Conservation (phyloP, 64 coral and sea anemone genomes). For the Trachythela sp. region DNA sequence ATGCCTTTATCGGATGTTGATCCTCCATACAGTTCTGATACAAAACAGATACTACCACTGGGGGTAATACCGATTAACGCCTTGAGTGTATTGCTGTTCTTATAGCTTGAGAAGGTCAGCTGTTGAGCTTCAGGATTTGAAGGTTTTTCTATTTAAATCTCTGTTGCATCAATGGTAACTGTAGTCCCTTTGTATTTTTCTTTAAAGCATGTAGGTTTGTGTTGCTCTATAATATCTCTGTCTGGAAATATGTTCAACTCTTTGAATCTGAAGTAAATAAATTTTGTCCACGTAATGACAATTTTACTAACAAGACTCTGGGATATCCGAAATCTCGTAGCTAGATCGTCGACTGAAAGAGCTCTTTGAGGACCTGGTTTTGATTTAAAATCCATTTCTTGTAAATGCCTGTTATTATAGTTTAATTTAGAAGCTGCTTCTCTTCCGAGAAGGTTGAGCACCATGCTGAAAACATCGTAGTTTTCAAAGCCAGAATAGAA, state of each 20-base stretch:
- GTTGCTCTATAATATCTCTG: no score
- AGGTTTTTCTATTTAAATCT: slow-evolving; percentile 38
- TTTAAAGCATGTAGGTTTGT: slow-evolving; percentile 12
- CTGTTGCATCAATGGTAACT: slow-evolving; percentile 43
- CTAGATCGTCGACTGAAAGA: no score
- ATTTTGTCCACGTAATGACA: no score
- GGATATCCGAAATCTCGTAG: no score
- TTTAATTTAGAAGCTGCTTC: slow-evolving; percentile 42
- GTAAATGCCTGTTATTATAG: slow-evolving; percentile 42
- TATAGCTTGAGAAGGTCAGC: slow-evolving; percentile 49
- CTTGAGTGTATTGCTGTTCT: slow-evolving; percentile 52
- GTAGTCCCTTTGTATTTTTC: slow-evolving; percentile 32
- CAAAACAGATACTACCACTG: slow-evolving; percentile 49
- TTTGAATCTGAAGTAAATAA: no score
- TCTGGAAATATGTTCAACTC: no score
- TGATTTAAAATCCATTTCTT: no score
- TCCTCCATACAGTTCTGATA: slow-evolving; percentile 54
- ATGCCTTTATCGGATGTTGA: slow-evolving; percentile 57
- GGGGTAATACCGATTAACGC: slow-evolving; percentile 52
- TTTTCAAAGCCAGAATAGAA: slow-evolving; percentile 33
- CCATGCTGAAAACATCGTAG: slow-evolving; percentile 31
- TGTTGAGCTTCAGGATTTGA: slow-evolving; percentile 28
- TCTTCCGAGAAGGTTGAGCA: slow-evolving; percentile 37
- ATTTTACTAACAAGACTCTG: no score
- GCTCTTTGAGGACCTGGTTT: no score